These are phyloP conservation scores for Drosophila picticornis DNA, from an alignment of 2,888 invertebrate species.

Conservation along the genomic window DNA sequence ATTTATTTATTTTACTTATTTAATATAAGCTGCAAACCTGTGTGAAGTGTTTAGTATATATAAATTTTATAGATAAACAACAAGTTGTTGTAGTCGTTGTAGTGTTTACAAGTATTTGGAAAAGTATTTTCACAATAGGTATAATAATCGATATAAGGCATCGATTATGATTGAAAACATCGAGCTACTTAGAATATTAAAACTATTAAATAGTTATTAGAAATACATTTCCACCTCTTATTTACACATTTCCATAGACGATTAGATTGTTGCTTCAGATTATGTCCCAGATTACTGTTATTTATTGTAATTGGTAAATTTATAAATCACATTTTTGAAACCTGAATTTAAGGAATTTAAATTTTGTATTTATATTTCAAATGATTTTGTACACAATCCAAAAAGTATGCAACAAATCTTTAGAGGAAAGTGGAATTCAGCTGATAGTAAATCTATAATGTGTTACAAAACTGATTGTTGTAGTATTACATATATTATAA, in stretches of 20 bases:
- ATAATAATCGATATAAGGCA: background rate
- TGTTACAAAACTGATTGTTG: background rate
- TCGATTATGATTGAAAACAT: background rate
- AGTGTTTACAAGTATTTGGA: too few relatives aligned
- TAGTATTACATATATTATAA: background rate
- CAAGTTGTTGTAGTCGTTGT: background rate
- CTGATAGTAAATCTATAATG: background rate
- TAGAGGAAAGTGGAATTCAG: too few relatives aligned
- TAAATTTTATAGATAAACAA: background rate
- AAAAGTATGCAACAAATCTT: background rate
- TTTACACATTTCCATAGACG: background rate
- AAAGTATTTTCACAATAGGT: background rate
- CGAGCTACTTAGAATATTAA: background rate
- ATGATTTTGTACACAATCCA: background rate
- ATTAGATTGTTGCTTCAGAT: background rate
- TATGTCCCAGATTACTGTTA: background rate
- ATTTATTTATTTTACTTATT: too few relatives aligned
- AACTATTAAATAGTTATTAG: background rate
- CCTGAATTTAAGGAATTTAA: background rate
- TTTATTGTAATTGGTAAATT: background rate
- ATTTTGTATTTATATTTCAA: background rate
- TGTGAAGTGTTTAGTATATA: background rate
- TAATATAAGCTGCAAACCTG: background rate
- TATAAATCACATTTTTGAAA: background rate
- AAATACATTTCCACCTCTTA: background rate